Percentiles rank a stretch among this genome's conserved stretches.
Evolutionary conservation across 2,113 vertebrate species (phyloP).

Genomic region (Perca schrenkii): DNA sequence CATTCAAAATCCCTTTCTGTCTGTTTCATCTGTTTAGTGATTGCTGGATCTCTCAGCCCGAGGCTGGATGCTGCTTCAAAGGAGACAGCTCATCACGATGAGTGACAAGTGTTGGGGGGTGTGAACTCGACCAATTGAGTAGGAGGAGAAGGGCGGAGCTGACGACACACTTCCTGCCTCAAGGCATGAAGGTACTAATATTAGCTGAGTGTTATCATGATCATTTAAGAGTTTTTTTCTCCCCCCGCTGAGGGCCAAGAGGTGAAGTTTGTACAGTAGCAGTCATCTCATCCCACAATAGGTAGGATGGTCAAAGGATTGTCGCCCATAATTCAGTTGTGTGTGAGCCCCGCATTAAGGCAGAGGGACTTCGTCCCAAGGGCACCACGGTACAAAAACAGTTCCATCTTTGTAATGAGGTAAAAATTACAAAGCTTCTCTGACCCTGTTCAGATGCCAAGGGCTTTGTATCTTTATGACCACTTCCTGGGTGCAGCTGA

Average conservation of each 20-base stretch:
- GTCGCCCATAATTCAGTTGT: slow-evolving; percentile 17
- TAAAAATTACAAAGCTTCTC: slow-evolving; percentile 50
- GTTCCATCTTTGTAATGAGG: slow-evolving; percentile 36
- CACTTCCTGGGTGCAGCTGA: slow-evolving; percentile 65
- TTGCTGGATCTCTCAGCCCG: slow-evolving; percentile 24
- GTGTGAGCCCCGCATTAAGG: slow-evolving; percentile 5
- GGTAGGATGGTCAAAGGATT: background rate
- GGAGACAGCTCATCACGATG: slow-evolving; percentile 44
- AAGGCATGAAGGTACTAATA: slow-evolving; percentile 12
- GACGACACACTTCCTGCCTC: slow-evolving; percentile 26
- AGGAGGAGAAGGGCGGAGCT: slow-evolving; percentile 40
- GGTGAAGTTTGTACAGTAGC: slow-evolving; percentile 3
- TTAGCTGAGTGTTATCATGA: slow-evolving; percentile 3
- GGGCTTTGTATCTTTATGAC: slow-evolving; percentile 62
- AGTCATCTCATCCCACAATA: slow-evolving; percentile 10
- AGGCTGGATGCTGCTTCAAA: slow-evolving; percentile 30
- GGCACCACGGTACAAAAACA: background rate
- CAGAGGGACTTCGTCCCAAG: slow-evolving; percentile 21
- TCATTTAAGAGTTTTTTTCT: slow-evolving; percentile 20
- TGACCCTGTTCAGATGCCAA: slow-evolving; percentile 59
- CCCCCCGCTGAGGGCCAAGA: background rate
- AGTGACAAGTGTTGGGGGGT: slow-evolving; percentile 54
- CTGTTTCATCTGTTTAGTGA: slow-evolving; percentile 27
- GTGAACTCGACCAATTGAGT: slow-evolving; percentile 55
- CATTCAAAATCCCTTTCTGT: slow-evolving; percentile 13